Evolutionary conservation across 2,113 vertebrate genomes (phyloP).

Genomic region (Mesitornis unicolor): DNA sequence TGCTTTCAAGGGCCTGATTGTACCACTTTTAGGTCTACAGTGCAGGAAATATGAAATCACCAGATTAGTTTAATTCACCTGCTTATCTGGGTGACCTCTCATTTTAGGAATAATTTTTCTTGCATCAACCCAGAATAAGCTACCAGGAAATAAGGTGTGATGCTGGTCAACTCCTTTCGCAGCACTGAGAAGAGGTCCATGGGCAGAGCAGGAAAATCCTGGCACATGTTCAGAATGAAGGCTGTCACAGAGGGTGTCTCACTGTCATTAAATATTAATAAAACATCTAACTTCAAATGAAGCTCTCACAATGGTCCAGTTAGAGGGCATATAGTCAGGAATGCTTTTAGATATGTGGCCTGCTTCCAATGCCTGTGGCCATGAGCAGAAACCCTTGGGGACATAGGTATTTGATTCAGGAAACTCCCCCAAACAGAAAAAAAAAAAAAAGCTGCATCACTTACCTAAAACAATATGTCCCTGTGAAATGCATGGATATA

Average conservation of each 20-base stretch:
- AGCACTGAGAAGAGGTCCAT: background rate
- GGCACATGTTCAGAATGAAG: background rate
- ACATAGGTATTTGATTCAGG: background rate
- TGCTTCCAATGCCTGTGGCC: background rate
- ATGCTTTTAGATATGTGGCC: background rate
- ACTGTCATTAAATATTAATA: background rate
- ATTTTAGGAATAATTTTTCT: background rate
- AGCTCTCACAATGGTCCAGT: background rate
- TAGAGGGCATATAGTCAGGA: background rate
- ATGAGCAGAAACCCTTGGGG: background rate
- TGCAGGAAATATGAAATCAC: background rate
- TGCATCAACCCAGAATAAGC: background rate
- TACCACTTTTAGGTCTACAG: background rate
- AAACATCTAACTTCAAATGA: background rate
- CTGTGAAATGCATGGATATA: background rate
- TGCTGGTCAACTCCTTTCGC: background rate
- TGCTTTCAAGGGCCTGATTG: background rate
- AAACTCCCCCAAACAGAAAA: background rate
- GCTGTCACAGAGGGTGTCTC: background rate
- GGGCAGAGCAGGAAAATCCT: background rate
- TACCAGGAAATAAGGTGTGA: background rate
- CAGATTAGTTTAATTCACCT: background rate
- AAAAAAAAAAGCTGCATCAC: background rate
- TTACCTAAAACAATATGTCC: conserved; percentile 6
- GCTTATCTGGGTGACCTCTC: background rate